Evolutionary conservation across 2,888 invertebrate genomes (phyloP).

Genomic region (Pomacea canaliculata): DNA sequence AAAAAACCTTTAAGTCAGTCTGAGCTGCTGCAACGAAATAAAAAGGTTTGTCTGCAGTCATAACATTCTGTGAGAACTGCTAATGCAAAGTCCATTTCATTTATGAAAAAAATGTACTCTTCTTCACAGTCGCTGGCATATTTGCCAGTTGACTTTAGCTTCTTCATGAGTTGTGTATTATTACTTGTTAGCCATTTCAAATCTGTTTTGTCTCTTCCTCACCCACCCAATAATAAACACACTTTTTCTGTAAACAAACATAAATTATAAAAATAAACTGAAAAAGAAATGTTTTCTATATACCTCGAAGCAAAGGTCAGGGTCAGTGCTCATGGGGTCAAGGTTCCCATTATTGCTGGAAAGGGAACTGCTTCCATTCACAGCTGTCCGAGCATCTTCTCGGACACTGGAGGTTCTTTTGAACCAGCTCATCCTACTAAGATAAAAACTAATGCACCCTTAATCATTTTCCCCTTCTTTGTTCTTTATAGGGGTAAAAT

Average conservation of each 20-base stretch:
- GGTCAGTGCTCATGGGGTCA: slow-evolving; percentile 73
- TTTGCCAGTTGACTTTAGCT: too few relatives aligned
- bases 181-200: neutral
- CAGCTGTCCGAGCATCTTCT: slow-evolving; percentile 12
- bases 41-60: too few relatives aligned
- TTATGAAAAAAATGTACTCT: too few relatives aligned
- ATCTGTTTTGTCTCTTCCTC: neutral
- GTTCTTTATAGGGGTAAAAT: neutral
- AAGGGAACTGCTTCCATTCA: slow-evolving; percentile 33
- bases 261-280: too few relatives aligned
- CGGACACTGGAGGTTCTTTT: slow-evolving; percentile 33
- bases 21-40: too few relatives aligned
- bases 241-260: neutral
- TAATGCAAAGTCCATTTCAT: too few relatives aligned
- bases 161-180: too few relatives aligned
- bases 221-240: neutral
- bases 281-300: slow-evolving; percentile 3
- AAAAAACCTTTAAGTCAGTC: too few relatives aligned
- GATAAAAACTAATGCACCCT: neutral
- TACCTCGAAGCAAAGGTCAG: slow-evolving; percentile 83
- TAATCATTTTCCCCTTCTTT: slow-evolving; percentile 2
- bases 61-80: too few relatives aligned
- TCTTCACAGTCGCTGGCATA: too few relatives aligned
- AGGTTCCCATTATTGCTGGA: slow-evolving; percentile 30
- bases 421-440: slow-evolving; percentile 51